phyloP scores from a whole-genome alignment of 2,113 vertebrate genomes.

The Octodon degus region DNA sequence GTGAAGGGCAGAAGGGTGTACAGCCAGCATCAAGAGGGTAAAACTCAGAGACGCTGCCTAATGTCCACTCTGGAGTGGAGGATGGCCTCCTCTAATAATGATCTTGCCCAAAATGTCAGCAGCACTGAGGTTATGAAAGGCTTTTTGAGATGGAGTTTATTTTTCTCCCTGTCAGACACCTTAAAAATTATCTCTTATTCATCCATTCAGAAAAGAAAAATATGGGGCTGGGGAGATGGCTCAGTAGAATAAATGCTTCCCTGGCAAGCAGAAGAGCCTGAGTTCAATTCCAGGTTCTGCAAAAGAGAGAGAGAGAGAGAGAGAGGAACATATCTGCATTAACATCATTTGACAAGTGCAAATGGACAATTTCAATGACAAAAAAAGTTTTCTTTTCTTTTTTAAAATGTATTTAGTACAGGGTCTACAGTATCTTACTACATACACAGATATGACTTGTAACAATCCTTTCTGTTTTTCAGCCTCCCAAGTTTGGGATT shows the following conservation, averaged over 20 bases:
- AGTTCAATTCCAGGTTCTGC: too few species aligned
- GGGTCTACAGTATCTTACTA: too few species aligned
- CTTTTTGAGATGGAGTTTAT: too few species aligned
- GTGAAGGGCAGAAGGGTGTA: accelerated
- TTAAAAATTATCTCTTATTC: slow-evolving; percentile 30
- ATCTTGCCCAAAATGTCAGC: neutral
- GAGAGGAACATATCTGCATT: neutral
- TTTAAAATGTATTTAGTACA: too few species aligned
- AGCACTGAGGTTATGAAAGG: neutral
- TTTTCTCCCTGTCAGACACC: neutral
- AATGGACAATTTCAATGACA: slow-evolving; percentile 3
- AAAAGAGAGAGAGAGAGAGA: too few species aligned
- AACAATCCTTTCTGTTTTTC: too few species aligned
- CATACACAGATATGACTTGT: too few species aligned
- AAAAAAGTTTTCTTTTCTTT: neutral
- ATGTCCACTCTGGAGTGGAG: accelerated
- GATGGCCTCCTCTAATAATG: neutral
- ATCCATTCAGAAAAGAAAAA: neutral
- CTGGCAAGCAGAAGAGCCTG: too few species aligned
- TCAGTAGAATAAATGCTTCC: too few species aligned
- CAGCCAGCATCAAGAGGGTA: neutral
- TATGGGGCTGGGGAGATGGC: neutral
- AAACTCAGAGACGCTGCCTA: neutral
- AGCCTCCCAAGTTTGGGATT: too few species aligned
- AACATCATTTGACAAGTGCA: neutral